Evolutionary conservation across 2,797 vertebrate species (phyloP), one percentile per base, ranked within the genome.

Genomic region (Acrossocheilus wenchowensis): DNA sequence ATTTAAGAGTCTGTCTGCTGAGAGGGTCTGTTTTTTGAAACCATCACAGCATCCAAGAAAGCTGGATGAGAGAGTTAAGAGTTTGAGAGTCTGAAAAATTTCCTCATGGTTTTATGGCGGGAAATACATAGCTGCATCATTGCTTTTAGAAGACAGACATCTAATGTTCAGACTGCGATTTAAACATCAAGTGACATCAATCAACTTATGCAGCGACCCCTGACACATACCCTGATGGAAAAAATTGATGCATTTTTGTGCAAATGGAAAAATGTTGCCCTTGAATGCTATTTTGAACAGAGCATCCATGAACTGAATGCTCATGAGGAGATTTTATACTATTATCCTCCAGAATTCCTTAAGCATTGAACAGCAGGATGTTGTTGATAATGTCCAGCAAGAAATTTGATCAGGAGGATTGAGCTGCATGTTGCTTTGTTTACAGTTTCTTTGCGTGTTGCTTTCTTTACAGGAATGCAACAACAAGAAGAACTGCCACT

Each of bases 401-500:
- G 64, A 48, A 50, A 26, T 86, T 68, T 52, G 34, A 74, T 50
- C 26, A 23, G 68, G 36, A 17, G 30, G 21, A 43, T 48, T 41
- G 71, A 69, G 36, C 48, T 30, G 50, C 84, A 6, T 41, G 39
- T 41, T 41, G 39, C 39, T 41, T 41, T 43, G 15, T 74, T 30
- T 30, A 30, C 30, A 30, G 26, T 74, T 45, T 48, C 11, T 45
- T 80, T 83, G 75, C 82, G 41, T 41, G 41, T 8, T 41, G 41
- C 41, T 41, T 41, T 43, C 10, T 74, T 69, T 80, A n/a, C 92
- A 99, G 98, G 97, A 99, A n/a, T 99, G 98, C 92, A 99, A 99
- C 95, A 99, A 97, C 90, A 97, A 97, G 75, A 98, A 97, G 93
- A 98, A 99, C 90, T 99, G 98, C 90, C 98, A 99, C 93, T 99